Conservation (phyloP, 2,113 vertebrate genomes). For the Rhegmatorhina hoffmannsi region DNA sequence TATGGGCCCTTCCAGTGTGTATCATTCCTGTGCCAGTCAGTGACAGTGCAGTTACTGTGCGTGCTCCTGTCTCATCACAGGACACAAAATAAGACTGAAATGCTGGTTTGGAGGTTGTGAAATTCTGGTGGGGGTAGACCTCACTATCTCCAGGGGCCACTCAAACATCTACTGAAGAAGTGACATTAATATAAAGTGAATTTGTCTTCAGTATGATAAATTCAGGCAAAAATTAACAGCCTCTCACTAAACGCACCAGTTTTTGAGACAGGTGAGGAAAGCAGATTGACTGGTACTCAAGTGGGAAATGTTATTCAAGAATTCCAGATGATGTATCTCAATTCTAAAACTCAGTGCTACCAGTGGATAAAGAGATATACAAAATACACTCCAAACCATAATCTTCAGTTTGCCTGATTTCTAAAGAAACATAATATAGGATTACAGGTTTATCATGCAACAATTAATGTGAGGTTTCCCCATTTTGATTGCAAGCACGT, state of each 20-base stretch:
- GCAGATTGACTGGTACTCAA: neutral
- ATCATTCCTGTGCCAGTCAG: too few species aligned
- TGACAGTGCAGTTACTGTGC: fast-evolving
- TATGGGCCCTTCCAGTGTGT: neutral
- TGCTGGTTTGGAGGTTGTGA: neutral
- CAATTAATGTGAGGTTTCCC: neutral
- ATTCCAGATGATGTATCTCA: neutral
- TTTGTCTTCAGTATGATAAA: neutral
- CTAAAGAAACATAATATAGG: neutral
- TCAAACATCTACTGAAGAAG: neutral
- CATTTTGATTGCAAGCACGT: neutral
- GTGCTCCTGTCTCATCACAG: neutral
- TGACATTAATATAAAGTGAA: neutral
- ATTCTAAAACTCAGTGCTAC: neutral
- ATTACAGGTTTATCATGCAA: neutral
- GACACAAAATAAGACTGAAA: neutral
- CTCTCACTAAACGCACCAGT: neutral
- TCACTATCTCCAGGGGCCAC: neutral
- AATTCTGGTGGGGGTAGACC: neutral
- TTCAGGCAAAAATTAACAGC: neutral
- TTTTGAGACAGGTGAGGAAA: neutral
- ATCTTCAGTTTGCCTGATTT: neutral
- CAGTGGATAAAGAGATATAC: neutral
- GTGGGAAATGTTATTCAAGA: neutral
- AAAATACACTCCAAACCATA: neutral